Evolutionary conservation across 2,113 vertebrate genomes (phyloP).

Genomic region (Thalassarche chlororhynchos): DNA sequence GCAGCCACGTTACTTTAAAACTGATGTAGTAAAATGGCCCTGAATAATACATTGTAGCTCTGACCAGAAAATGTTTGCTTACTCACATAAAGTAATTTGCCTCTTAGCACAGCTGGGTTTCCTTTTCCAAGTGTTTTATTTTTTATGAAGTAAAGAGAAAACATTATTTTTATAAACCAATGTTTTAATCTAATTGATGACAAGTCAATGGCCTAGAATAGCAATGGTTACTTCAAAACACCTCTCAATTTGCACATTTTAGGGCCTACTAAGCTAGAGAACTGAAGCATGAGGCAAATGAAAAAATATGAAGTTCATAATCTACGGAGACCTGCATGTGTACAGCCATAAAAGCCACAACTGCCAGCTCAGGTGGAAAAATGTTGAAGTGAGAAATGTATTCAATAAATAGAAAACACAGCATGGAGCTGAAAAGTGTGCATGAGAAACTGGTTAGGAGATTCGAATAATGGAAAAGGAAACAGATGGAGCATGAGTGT

Average conservation of each 20-base stretch:
- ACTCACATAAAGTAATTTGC: constrained; percentile 91
- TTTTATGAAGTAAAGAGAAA: constrained; percentile 93
- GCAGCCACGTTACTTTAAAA: constrained; percentile 83
- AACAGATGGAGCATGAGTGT: constrained; percentile 98
- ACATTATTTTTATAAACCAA: constrained; percentile 86
- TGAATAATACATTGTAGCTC: constrained; percentile 93
- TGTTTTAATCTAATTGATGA: constrained; percentile 90
- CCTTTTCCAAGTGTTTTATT: constrained; percentile 91
- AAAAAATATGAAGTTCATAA: constrained; percentile 86
- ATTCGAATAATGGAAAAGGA: constrained; percentile 92
- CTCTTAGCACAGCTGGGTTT: constrained; percentile 92
- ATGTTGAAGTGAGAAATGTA: constrained; percentile 97
- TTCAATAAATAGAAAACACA: constrained; percentile 99
- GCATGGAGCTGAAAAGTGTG: constrained; percentile 96
- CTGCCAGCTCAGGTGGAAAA: constrained; percentile 99
- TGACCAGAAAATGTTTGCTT: constrained; percentile 92
- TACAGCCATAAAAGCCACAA: constrained; percentile 92
- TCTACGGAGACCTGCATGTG: constrained; percentile 83
- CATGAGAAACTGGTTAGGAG: constrained; percentile 95
- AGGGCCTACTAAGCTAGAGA: constrained; percentile 87
- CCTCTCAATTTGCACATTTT: constrained; percentile 94
- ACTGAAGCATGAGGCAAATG: constrained; percentile 90
- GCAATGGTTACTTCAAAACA: constrained; percentile 87
- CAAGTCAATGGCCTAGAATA: constrained; percentile 84
- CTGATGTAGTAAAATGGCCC: constrained; percentile 83